Conservation (phyloP, 2,888 invertebrate species). For the Eilema sororculum region DNA sequence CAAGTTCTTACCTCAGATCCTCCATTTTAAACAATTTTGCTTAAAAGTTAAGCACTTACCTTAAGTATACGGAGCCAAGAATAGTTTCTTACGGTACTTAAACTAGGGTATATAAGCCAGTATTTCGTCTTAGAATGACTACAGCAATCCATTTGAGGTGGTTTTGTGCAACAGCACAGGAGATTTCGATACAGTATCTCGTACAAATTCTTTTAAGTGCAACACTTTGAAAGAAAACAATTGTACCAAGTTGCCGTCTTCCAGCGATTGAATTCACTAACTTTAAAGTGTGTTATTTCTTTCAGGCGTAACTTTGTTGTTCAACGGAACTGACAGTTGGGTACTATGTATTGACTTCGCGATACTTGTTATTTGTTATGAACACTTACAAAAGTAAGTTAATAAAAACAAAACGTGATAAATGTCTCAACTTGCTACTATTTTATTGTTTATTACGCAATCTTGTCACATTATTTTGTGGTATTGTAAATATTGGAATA, state of each 20-base stretch:
- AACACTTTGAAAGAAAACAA: slow-evolving; percentile 80
- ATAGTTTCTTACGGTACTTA: slow-evolving; percentile 34
- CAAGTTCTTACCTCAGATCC: slow-evolving; percentile 20
- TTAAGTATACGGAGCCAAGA: slow-evolving; percentile 36
- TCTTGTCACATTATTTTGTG: slow-evolving; percentile 18
- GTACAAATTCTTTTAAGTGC: slow-evolving; percentile 68
- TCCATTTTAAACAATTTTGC: slow-evolving; percentile 22
- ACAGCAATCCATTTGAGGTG: slow-evolving; percentile 49
- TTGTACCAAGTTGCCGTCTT: slow-evolving; percentile 76
- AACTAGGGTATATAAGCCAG: slow-evolving; percentile 41
- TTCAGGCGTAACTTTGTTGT: slow-evolving; percentile 73
- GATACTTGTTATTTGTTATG: slow-evolving; percentile 59
- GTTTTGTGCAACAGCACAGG: slow-evolving; percentile 39
- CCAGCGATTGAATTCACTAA: slow-evolving; percentile 80
- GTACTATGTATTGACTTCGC: slow-evolving; percentile 66
- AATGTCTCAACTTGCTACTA: slow-evolving; percentile 30
- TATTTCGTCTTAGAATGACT: slow-evolving; percentile 48
- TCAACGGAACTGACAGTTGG: slow-evolving; percentile 69
- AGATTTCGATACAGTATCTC: slow-evolving; percentile 44
- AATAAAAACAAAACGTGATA: slow-evolving; percentile 39
- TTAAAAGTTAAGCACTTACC: slow-evolving; percentile 30
- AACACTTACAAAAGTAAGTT: slow-evolving; percentile 45
- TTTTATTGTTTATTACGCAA: slow-evolving; percentile 31
- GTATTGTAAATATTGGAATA: no score
- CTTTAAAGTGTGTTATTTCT: slow-evolving; percentile 83